Base-by-base conservation (phyloP, 2,113 vertebrate species). In the Mystacornis crossleyi region DNA sequence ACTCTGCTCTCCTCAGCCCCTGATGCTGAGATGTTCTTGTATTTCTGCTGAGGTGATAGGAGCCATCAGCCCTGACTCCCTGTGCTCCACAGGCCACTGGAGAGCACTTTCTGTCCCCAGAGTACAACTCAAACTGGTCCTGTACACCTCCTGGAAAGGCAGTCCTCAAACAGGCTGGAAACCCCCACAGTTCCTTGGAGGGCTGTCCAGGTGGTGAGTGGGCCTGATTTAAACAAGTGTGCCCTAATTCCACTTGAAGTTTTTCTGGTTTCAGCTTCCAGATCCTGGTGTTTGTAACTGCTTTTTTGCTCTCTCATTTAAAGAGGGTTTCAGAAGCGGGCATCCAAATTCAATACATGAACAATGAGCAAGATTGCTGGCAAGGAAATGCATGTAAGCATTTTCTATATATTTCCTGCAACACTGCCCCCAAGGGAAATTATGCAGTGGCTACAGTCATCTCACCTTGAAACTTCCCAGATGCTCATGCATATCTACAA, bases 291-390 rank as follows among this genome's bases (percentile, higher is more conserved):
- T 72, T 54, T 58, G 28, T 57, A 38, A 61, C 53, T 31, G 16
- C 17, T 94, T 85, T 93, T 94, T 85, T 93, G 40, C 42, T 58
- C 51, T 81, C n/a, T 86, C 60, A n/a, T 90, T 69, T 85, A 66
- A 61, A 53, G 31, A 84, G 29, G 18, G 6, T 60, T 80, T 73
- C 60, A 90, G 34, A 92, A 84, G 8, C 50, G 55, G 38, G 3
- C 33, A 70, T 77, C 33, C 57, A 55, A 42, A 92, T 87, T 74
- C 34, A 73, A 3, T 48, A 34, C n/a, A 29, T 3, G 4, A 31
- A n/a, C 33, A 54, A 36, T 69, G 62, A 85, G 43, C 15, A 73
- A 50, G 43, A 40, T 33, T 65, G 18, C 47, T 94, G 38, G 26
- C 67, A 90, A 65, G 21, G 24, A 73, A 90, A 42, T 0, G 0